Conservation (phyloP, 1,140 invertebrate genomes). For the Magallana angulata region DNA sequence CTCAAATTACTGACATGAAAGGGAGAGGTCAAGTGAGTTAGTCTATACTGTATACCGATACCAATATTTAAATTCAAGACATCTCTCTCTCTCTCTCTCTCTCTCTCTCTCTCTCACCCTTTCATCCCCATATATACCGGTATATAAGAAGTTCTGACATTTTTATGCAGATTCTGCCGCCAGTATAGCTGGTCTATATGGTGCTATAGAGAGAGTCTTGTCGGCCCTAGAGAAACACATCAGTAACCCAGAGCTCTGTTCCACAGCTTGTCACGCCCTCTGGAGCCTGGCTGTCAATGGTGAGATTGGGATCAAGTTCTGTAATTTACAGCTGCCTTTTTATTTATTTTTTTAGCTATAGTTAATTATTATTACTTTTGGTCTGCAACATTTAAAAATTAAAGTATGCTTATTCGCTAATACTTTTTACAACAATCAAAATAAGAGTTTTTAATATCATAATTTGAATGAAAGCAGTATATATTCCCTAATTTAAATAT, state of each 20-base stretch:
- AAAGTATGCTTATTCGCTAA: no score
- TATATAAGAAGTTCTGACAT: background rate
- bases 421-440: background rate
- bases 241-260: slow-evolving; percentile 64
- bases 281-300: slow-evolving; percentile 75
- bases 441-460: slow-evolving; percentile 34
- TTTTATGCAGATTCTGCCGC: slow-evolving; percentile 61
- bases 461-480: no score
- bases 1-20: background rate
- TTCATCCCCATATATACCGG: background rate
- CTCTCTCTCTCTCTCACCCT: background rate
- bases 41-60: no score
- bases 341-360: no score
- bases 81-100: background rate
- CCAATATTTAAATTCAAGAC: no score
- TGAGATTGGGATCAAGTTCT: slow-evolving; percentile 42
- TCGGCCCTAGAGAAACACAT: slow-evolving; percentile 66
- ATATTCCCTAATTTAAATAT: no score
- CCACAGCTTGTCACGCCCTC: slow-evolving; percentile 72
- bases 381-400: no score
- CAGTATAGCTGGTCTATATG: slow-evolving; percentile 68
- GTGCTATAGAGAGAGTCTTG: slow-evolving; percentile 70
- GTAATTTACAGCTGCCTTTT: background rate
- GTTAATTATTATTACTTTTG: no score
- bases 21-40: no score